phyloP scores from a whole-genome alignment of 2,797 vertebrate species.

The Tadarida brasiliensis region DNA sequence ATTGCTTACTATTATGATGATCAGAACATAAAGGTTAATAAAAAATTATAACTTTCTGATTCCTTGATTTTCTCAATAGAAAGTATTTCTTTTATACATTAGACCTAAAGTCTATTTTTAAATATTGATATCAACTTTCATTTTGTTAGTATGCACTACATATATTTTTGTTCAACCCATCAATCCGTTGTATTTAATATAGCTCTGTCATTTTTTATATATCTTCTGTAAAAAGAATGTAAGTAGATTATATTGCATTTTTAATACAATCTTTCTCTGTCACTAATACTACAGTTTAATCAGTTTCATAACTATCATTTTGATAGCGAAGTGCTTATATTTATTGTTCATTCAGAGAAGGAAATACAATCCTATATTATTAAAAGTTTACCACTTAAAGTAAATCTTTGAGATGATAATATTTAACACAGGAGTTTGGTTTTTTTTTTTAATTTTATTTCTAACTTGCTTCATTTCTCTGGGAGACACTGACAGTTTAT shows the following conservation, averaged over 20 bases:
- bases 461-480: background rate
- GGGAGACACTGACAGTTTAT: background rate
- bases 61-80: constrained; percentile 31
- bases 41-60: constrained; percentile 39
- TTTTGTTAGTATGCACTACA: background rate
- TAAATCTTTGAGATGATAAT: background rate
- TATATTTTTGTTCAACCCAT: constrained; percentile 13
- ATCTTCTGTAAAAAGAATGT: background rate
- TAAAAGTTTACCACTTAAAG: constrained; percentile 8
- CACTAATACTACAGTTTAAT: background rate
- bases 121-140: background rate
- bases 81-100: background rate
- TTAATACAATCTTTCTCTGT: background rate
- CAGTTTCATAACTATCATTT: background rate
- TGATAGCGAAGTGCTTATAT: background rate
- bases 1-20: background rate
- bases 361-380: background rate
- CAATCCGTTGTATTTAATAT: constrained; percentile 3
- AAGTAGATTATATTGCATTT: background rate
- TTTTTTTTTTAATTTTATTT: constrained; percentile 6
- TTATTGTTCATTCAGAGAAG: background rate
- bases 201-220: background rate
- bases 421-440: background rate
- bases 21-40: background rate
- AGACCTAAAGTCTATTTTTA: background rate